Evolutionary conservation across 2,797 vertebrate species (phyloP).

Genomic region (Carcharodon carcharias): DNA sequence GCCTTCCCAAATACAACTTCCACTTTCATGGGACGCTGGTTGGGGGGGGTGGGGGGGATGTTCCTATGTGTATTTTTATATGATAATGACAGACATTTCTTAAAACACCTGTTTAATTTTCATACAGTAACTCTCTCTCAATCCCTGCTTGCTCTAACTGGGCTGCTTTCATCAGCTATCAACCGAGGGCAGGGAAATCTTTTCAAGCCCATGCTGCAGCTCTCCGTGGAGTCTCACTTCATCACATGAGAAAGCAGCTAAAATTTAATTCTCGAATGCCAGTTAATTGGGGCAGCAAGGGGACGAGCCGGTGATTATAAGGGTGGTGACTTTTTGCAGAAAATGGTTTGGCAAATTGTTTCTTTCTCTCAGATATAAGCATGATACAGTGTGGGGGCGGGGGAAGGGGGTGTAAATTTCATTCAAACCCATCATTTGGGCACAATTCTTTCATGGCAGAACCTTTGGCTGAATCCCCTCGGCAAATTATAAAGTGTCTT

Average conservation of each 20-base stretch:
- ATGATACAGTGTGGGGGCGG: not conserved
- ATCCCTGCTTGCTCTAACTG: not conserved
- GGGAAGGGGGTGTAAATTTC: not conserved
- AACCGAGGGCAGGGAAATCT: not conserved
- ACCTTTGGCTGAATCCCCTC: not conserved
- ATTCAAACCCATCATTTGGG: not conserved
- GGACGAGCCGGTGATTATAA: not conserved
- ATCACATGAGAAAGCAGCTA: not conserved
- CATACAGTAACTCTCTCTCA: not conserved
- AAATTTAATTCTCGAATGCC: not conserved
- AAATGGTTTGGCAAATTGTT: not conserved
- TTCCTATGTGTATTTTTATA: not conserved
- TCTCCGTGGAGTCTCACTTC: not conserved
- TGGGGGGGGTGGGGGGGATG: not conserved
- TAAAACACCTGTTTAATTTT: not conserved
- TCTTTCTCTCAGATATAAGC: not conserved
- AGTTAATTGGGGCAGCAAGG: not conserved
- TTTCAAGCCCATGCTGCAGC: not conserved
- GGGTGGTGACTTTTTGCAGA: not conserved
- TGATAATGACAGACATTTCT: not conserved
- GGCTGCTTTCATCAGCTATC: not conserved
- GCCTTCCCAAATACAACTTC: not conserved
- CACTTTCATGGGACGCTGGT: not conserved
- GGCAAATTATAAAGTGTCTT: not conserved
- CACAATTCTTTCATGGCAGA: not conserved